Evolutionary conservation across 35 echinoderm and acorn worm species (phyloP).

Genomic region (Lytechinus variegatus): DNA sequence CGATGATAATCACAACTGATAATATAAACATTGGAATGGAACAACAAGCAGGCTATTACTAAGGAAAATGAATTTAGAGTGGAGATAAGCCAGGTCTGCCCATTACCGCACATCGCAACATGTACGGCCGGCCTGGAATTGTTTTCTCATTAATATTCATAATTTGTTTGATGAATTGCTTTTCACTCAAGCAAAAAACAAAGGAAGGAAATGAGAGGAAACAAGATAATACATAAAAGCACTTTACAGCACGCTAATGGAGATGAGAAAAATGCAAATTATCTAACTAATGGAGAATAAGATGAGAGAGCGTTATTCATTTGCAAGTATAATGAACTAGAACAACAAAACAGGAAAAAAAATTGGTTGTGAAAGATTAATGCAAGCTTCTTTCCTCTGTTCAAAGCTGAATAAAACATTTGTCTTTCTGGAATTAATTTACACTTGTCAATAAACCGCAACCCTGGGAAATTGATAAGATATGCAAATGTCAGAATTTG

Average conservation of each 20-base stretch:
- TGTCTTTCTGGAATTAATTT: constrained; percentile 30
- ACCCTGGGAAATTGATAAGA: constrained; percentile 43
- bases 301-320: constrained; percentile 23
- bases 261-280: constrained; percentile 40
- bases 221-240: not conserved
- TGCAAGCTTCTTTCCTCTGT: not conserved
- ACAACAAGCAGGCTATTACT: not conserved
- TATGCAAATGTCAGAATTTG: constrained; percentile 40
- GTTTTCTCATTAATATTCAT: constrained; percentile 20
- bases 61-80: not conserved
- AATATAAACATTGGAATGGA: constrained; percentile 41
- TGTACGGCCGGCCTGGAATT: not conserved
- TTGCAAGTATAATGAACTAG: constrained; percentile 22
- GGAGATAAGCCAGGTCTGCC: not conserved
- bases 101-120: not conserved
- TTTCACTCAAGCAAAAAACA: not conserved
- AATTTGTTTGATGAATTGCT: constrained; percentile 42
- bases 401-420: not conserved
- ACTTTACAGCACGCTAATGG: constrained; percentile 24
- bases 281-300: constrained; percentile 23
- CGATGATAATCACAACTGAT: constrained; percentile 30
- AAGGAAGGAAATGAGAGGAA: not conserved
- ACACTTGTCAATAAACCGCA: constrained; percentile 37
- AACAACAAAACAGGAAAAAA: not conserved
- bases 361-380: constrained; percentile 14